Conservation (phyloP, 2,113 vertebrate genomes). For the human (Homo sapiens) region DNA sequence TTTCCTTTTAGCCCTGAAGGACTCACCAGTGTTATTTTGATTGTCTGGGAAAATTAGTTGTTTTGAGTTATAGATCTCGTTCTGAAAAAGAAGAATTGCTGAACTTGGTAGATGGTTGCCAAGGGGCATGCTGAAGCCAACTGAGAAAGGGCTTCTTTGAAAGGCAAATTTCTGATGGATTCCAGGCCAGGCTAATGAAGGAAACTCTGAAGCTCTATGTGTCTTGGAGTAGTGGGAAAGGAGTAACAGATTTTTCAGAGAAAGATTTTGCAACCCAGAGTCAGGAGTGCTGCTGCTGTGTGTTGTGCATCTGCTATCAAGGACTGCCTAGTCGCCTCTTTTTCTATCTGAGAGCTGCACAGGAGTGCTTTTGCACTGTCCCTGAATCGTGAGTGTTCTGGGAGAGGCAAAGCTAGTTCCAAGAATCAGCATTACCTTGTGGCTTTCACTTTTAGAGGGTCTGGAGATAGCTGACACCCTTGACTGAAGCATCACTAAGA, state of each 20-base stretch:
- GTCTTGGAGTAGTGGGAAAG: neutral
- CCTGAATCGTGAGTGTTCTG: neutral
- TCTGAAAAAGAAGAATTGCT: neutral
- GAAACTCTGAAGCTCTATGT: neutral
- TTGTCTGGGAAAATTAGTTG: neutral
- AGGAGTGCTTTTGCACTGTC: neutral
- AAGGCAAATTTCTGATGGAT: neutral
- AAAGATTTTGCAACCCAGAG: neutral
- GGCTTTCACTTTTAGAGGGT: neutral
- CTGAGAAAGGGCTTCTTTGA: neutral
- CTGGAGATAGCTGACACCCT: neutral
- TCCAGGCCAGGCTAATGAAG: neutral
- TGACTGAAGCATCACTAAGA: neutral
- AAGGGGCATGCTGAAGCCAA: neutral
- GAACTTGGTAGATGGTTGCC: neutral
- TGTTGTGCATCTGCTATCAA: neutral
- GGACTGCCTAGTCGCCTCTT: neutral
- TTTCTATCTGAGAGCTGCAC: neutral
- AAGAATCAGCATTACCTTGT: neutral
- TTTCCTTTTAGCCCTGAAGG: neutral
- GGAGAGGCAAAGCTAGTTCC: neutral
- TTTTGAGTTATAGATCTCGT: neutral
- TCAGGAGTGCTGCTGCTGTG: rapidly evolving
- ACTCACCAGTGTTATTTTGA: neutral
- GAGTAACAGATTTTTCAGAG: neutral